Evolutionary conservation across 2,888 invertebrate species (phyloP).

Genomic region (Dendrolimus houi): DNA sequence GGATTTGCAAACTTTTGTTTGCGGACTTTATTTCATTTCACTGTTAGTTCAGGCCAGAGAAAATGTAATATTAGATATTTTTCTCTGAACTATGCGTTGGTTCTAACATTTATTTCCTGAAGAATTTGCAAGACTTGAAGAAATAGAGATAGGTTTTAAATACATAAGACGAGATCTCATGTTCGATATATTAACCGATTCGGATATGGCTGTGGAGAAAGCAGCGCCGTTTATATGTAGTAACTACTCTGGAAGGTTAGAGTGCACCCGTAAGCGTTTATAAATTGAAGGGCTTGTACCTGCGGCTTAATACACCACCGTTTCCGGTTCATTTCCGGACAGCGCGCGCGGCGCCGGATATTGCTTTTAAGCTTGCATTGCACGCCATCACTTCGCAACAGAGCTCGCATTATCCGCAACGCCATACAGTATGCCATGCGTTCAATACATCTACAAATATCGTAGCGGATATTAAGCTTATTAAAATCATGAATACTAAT

Average conservation of each 20-base stretch:
- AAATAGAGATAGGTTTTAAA: too few relatives aligned
- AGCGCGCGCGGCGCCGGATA: slow-evolving; percentile 75
- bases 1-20: slow-evolving; percentile 77
- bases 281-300: slow-evolving; percentile 76
- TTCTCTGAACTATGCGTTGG: slow-evolving; percentile 41
- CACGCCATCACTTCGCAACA: slow-evolving; percentile 50
- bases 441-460: slow-evolving; percentile 3
- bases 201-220: slow-evolving; percentile 49
- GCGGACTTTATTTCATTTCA: slow-evolving; percentile 74
- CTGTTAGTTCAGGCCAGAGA: slow-evolving; percentile 68
- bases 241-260: slow-evolving; percentile 26
- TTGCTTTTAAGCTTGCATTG: slow-evolving; percentile 75
- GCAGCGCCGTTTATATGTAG: slow-evolving; percentile 32
- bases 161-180: too few relatives aligned
- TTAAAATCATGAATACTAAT: too few relatives aligned
- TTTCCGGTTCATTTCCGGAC: slow-evolving; percentile 77
- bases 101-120: slow-evolving; percentile 23
- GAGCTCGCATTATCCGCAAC: slow-evolving; percentile 28
- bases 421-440: slow-evolving; percentile 18
- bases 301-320: slow-evolving; percentile 77
- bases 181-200: slow-evolving; percentile 2
- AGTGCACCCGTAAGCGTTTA: slow-evolving; percentile 67
- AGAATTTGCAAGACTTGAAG: neutral
- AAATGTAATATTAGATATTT: slow-evolving; percentile 69
- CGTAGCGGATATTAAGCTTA: too few relatives aligned